Percentiles rank a stretch among this genome's conserved stretches.
phyloP scores from a whole-genome alignment of 2,888 invertebrate species.

The Diplazon laetatorius region DNA sequence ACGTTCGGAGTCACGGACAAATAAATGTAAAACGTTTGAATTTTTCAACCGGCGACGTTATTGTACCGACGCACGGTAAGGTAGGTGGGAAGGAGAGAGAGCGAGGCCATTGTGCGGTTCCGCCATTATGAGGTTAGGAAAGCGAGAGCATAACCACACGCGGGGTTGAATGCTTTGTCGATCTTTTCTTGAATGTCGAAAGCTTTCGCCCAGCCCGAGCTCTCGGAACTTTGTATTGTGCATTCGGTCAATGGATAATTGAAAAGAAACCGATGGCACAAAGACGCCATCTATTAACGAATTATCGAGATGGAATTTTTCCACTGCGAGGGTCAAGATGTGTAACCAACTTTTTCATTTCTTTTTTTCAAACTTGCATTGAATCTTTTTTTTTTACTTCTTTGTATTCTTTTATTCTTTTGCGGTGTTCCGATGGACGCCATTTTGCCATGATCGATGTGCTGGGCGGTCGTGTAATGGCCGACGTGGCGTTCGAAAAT shows the following conservation, averaged over 20 bases:
- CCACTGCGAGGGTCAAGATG: not conserved
- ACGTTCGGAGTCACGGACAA: conserved; percentile 31
- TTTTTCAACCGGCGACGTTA: conserved; percentile 58
- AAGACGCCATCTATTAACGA: conserved; percentile 6
- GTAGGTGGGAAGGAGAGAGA: conserved; percentile 12
- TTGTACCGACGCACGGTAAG: conserved; percentile 28
- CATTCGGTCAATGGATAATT: conserved; percentile 42
- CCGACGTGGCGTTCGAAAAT: too few relatives aligned
- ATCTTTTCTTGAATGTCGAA: conserved; percentile 14
- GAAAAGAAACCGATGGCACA: conserved; percentile 28
- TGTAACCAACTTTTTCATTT: too few relatives aligned
- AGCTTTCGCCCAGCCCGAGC: conserved; percentile 31
- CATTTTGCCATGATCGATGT: conserved; percentile 11
- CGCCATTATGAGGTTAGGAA: conserved; percentile 49
- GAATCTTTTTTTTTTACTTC: too few relatives aligned
- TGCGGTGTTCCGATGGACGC: too few relatives aligned
- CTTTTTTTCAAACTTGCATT: too few relatives aligned
- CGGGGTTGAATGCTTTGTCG: not conserved
- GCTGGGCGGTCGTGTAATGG: not conserved
- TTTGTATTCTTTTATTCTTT: not conserved
- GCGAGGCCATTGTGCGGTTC: conserved; percentile 47
- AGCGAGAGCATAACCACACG: not conserved
- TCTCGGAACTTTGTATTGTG: conserved; percentile 37
- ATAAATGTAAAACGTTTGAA: conserved; percentile 32
- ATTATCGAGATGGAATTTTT: conserved; percentile 21